Evolutionary conservation across 2,888 invertebrate genomes (phyloP), one percentile per base, ranked within the genome.

Genomic region (Lasioglossum marginatum): DNA sequence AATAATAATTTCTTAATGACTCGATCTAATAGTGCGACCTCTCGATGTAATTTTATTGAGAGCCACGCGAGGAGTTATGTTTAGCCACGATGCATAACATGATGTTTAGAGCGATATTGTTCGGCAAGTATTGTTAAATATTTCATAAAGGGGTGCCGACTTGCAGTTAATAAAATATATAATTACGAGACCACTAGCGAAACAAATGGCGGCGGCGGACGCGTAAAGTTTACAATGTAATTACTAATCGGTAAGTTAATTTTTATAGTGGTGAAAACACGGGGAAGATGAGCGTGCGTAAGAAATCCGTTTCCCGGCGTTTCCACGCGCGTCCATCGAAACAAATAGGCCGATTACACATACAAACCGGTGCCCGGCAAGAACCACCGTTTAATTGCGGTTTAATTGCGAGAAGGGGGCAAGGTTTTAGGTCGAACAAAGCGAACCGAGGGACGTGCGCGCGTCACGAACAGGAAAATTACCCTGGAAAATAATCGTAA

Each of bases 401-500:
- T 37, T 34, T 68, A 68, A 68, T 68, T 68, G 34, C 34, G 37
- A 23, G 27, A 27, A 27, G 34, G 68, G 10, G 19, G 10, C 23
- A 10, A 2, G 31, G 68, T 34, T 19, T 68, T 68, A 68, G 37
- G 68, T 37, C 66, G 66, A 16, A 34, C 34, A 66, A 34, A 66
- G 34, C 31, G 31, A 34, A 8, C 23, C 37, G 34, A 8, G 34
- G 34, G 19, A 8, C 23, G 23, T 5, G 66, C 34, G 34, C 66
- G 16, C 31, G 31, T 63, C 68, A 10, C 68, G 68, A 37, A 37
- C 34, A 34, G 68, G 68, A 68, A 68, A 68, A 68, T 68, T 37
- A 37, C 34, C 68, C 23, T 10, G 34, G 34, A 37, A 68, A 68
- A 68, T 68, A 19, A 37, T 23, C 16, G 23, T 68, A 68, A 68